Base-by-base conservation (phyloP, 2,888 invertebrate genomes). In the Portevinia maculata region DNA sequence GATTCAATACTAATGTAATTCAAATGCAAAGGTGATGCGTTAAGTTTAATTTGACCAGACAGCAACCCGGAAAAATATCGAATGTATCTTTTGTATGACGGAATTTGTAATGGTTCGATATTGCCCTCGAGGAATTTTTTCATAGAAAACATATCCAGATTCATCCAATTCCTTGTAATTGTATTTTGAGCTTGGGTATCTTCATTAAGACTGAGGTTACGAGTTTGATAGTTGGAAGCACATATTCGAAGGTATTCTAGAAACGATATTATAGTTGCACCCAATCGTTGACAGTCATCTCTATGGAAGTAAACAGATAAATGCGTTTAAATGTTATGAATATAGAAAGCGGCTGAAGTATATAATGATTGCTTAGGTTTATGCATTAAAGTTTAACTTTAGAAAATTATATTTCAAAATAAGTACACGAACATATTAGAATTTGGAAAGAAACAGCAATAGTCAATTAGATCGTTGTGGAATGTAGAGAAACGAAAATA, bases 221-320 rank as follows among this genome's bases (percentile, higher is more conserved):
- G 73, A 24, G 79, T 81, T 57, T 85, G 84, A 39, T 85, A 86
- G 78, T 84, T 87, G 48, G 86, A 86, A 55, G 97, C 96, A 91
- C 97, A 98, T 88, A 98, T 97, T 88, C 95, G 96, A 85, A 96
- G 96, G 92, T 98, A 98, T 91, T 97, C 96, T 95, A 98, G 96
- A 91, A 97, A 98, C 11, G 97, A 96, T 19, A 97, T 96, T 83
- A 98, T 95, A 85, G 97, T 94, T 60, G 97, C 95, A 50, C 97
- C 97, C 32, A 97, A 92, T 71, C 97, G 93, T 88, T 97, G 96
- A 87, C 96, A 94, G 88, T 95, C 95, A 44, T 97, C 97, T 92
- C 96, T 95, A 44, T 4, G 11, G 0, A 44, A 44, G 11, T 3
- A 44, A 28, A 44, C 17, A 13, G 7, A n/a, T 19, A 28, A 24